phyloP scores from a whole-genome alignment of 2,888 invertebrate species.

The Phasia obesa region DNA sequence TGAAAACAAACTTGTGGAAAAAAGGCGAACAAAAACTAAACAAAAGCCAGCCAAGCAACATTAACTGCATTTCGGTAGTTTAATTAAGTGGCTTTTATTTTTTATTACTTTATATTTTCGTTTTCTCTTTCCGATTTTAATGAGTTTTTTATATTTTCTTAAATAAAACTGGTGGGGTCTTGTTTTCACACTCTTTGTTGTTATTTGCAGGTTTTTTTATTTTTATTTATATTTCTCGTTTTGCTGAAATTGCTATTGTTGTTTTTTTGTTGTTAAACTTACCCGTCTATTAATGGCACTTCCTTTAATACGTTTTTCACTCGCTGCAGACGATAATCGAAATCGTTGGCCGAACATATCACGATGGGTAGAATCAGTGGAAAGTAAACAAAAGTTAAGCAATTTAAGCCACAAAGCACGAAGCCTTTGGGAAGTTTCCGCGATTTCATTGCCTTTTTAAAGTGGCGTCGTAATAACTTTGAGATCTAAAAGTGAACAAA shows the following conservation, averaged over 20 bases:
- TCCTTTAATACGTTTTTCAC: conserved; percentile 85
- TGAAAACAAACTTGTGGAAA: conserved; percentile 4
- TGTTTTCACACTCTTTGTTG: conserved; percentile 56
- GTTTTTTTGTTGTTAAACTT: conserved; percentile 73
- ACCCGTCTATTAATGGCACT: conserved; percentile 86
- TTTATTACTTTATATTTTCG: neutral
- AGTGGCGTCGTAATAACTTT: conserved; percentile 80
- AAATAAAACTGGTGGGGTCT: conserved; percentile 32
- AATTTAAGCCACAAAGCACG: conserved; percentile 82
- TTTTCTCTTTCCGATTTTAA: neutral
- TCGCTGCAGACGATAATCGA: conserved; percentile 84
- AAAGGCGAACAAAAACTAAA: neutral
- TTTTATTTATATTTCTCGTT: too few species aligned
- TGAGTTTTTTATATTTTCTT: neutral
- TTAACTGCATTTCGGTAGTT: conserved; percentile 55
- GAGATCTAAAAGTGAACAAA: conserved; percentile 74
- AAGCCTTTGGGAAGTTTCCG: conserved; percentile 82
- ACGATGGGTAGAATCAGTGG: conserved; percentile 81
- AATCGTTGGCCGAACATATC: conserved; percentile 82
- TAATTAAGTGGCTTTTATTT: conserved; percentile 65
- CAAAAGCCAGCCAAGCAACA: conserved; percentile 38
- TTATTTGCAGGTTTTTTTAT: too few species aligned
- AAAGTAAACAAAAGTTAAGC: conserved; percentile 81
- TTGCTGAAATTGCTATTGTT: conserved; percentile 19
- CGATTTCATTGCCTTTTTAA: conserved; percentile 82